phyloP scores from a whole-genome alignment of 2,888 invertebrate species.

The Drosophila paramelanica region DNA sequence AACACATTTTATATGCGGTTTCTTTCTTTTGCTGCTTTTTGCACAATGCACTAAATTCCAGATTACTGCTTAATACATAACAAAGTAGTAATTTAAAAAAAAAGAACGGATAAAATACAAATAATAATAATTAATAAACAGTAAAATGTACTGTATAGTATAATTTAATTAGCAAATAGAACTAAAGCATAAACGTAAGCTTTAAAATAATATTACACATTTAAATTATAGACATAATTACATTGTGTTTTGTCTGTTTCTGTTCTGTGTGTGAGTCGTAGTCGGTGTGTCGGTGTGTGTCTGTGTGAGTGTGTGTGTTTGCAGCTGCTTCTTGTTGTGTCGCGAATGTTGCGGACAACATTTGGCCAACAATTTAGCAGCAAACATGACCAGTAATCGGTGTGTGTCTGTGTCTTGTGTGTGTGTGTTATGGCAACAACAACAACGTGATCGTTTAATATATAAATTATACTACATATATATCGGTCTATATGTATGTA shows the following conservation, averaged over 20 bases:
- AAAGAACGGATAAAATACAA: constrained; percentile 24
- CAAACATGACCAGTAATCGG: constrained; percentile 4
- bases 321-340: constrained; percentile 27
- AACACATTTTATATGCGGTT: constrained; percentile 21
- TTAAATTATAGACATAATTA: constrained; percentile 78
- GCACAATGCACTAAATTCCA: constrained; percentile 42
- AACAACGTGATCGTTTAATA: constrained; percentile 31
- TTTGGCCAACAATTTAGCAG: constrained; percentile 32
- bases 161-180: constrained; percentile 68
- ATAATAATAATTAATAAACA: constrained; percentile 48
- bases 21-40: constrained; percentile 6
- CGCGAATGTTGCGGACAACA: constrained; percentile 30
- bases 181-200: constrained; percentile 68
- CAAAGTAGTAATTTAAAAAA: constrained; percentile 34
- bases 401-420: constrained; percentile 7
- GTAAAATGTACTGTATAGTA: constrained; percentile 43
- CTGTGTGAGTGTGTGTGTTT: constrained; percentile 1
- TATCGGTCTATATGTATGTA: constrained; percentile 36
- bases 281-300: constrained; percentile 11
- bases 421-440: constrained; percentile 47
- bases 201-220: constrained; percentile 68
- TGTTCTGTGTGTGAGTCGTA: constrained; percentile 5
- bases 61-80: constrained; percentile 32
- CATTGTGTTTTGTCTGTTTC: constrained; percentile 53
- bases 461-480: constrained; percentile 45